Evolutionary conservation across 1,140 invertebrate species (phyloP).

Genomic region (Mesaphorura yosii): DNA sequence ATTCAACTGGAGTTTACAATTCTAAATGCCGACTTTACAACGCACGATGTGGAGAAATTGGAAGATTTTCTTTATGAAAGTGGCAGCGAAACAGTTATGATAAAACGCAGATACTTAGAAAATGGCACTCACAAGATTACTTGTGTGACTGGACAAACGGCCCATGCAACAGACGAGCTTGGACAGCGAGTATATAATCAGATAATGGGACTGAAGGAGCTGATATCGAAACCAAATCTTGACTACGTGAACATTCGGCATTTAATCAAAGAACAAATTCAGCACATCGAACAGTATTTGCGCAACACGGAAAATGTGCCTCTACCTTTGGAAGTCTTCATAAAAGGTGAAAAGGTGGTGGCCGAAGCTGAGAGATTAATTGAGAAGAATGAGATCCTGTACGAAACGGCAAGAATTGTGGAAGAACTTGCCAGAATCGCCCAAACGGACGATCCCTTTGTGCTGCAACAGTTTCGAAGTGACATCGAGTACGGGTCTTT

Average conservation of each 20-base stretch:
- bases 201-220: constrained; percentile 8
- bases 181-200: constrained; percentile 13
- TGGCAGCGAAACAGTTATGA: constrained; percentile 15
- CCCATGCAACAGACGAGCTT: constrained; percentile 7
- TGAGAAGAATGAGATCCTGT: constrained; percentile 4
- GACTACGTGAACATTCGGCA: background rate
- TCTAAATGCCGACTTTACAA: constrained; percentile 13
- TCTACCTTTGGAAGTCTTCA: constrained; percentile 16
- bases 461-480: constrained; percentile 19
- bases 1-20: constrained; percentile 20
- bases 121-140: constrained; percentile 9
- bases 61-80: constrained; percentile 11
- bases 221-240: background rate
- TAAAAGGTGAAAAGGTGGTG: constrained; percentile 18
- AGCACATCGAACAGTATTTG: background rate
- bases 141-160: constrained; percentile 22
- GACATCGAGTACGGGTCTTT: constrained; percentile 19
- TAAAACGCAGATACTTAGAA: constrained; percentile 10
- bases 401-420: constrained; percentile 7
- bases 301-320: background rate
- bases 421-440: background rate
- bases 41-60: constrained; percentile 11
- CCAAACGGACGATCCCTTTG: background rate
- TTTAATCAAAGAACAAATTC: background rate
- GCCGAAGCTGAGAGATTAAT: constrained; percentile 9